Evolutionary conservation across 53 echinoderm and acorn worm genomes (phyloP).

Genomic region (Arbacia lixula): DNA sequence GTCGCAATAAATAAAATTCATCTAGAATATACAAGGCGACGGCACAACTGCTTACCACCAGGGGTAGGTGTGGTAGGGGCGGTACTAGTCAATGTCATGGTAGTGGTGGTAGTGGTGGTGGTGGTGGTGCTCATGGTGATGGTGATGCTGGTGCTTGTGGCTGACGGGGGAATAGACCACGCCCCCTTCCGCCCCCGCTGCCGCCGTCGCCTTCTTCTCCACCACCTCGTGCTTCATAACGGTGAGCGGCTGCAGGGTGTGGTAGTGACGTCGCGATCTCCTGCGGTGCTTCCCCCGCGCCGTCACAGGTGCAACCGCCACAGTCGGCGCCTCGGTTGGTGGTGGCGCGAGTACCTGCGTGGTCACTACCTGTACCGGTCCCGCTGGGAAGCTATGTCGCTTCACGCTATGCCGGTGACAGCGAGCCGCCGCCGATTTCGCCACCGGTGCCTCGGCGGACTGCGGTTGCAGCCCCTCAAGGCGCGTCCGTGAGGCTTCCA

Average conservation of each 20-base stretch:
- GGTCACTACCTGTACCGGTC: constrained; percentile 23
- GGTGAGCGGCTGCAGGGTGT: constrained; percentile 81
- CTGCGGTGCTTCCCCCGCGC: constrained; percentile 56
- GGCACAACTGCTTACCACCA: too few relatives aligned
- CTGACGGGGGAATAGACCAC: constrained; percentile 39
- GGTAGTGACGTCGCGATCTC: constrained; percentile 50
- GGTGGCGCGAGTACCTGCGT: constrained; percentile 24
- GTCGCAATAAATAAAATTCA: too few relatives aligned
- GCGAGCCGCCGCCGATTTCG: background rate
- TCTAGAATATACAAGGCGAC: too few relatives aligned
- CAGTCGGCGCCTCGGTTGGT: constrained; percentile 28
- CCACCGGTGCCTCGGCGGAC: background rate
- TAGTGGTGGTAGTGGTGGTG: constrained; percentile 94
- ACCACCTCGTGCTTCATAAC: constrained; percentile 91
- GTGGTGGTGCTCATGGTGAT: constrained; percentile 94
- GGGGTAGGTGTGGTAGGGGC: too few relatives aligned
- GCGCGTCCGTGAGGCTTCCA: constrained; percentile 78
- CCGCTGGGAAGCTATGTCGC: constrained; percentile 48
- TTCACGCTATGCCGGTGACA: constrained; percentile 43
- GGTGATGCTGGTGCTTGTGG: constrained; percentile 73
- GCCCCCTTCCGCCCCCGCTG: constrained; percentile 67
- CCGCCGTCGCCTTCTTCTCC: constrained; percentile 71
- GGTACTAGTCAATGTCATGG: constrained; percentile 67
- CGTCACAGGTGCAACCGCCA: constrained; percentile 36
- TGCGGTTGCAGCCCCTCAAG: constrained; percentile 69